Conservation (phyloP, 1,140 invertebrate genomes). For the Olivierus martensii region DNA sequence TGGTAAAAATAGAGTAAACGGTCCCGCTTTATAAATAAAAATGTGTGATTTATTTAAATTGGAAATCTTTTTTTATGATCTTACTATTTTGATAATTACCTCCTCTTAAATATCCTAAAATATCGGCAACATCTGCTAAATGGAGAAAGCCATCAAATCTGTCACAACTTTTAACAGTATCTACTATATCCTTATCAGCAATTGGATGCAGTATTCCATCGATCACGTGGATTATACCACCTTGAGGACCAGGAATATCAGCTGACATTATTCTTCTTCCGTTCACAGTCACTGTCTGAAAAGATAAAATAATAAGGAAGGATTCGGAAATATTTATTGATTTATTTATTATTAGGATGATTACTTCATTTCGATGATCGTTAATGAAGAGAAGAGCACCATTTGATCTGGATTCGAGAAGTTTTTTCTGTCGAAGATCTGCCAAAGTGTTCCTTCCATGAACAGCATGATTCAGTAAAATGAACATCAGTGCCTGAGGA, state of each 20-base stretch:
- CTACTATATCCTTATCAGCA: constrained; percentile 19
- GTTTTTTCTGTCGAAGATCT: constrained; percentile 8
- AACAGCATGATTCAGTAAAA: constrained; percentile 18
- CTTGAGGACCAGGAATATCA: constrained; percentile 19
- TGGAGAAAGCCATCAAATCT: constrained; percentile 24
- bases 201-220: constrained; percentile 22
- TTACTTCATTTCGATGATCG: constrained; percentile 12
- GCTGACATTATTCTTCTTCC: constrained; percentile 19
- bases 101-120: constrained; percentile 13
- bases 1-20: constrained; percentile 23
- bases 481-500: constrained; percentile 5
- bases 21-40: constrained; percentile 17
- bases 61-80: no score
- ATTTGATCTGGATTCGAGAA: constrained; percentile 1
- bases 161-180: constrained; percentile 18
- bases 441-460: constrained; percentile 11
- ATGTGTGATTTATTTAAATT: not conserved
- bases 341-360: not conserved
- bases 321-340: not conserved
- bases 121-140: constrained; percentile 21
- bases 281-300: constrained; percentile 21
- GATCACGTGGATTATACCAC: constrained; percentile 21
- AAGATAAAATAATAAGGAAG: not conserved
- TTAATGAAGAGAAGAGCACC: constrained; percentile 9
- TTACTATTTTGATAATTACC: constrained; percentile 7